phyloP scores from a whole-genome alignment of 2,888 invertebrate species.

The Girardia tigrina region DNA sequence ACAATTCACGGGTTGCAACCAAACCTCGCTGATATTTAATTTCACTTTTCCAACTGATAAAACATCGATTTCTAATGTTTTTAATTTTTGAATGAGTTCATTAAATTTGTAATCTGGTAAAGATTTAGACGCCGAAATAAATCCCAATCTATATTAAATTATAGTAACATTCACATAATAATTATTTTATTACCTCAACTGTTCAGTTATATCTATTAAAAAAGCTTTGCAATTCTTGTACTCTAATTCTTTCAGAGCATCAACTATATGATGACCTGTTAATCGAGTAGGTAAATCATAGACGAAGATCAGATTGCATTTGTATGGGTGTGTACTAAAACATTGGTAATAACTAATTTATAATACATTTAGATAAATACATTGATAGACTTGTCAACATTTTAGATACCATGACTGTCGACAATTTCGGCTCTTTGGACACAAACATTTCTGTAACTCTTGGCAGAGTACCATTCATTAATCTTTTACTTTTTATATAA shows the following conservation, averaged over 20 bases:
- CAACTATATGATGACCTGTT: constrained; percentile 6
- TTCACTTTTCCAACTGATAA: neutral
- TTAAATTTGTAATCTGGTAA: constrained; percentile 10
- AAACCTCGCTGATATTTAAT: constrained; percentile 18
- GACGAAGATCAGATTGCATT: neutral
- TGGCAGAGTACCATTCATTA: neutral
- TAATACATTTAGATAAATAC: neutral
- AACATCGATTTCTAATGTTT: neutral
- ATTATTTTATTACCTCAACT: neutral
- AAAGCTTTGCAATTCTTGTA: neutral
- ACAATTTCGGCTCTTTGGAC: neutral
- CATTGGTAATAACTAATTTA: neutral
- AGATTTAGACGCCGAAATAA: constrained; percentile 13
- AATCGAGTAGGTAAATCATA: neutral
- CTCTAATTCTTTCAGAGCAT: constrained; percentile 8
- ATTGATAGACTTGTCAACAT: neutral
- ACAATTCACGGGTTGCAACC: neutral
- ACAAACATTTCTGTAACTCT: neutral
- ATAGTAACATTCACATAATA: neutral
- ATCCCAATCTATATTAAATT: neutral
- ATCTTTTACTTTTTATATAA: neutral
- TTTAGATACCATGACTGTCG: neutral
- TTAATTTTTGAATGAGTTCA: neutral
- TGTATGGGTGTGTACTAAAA: neutral
- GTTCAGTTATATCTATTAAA: constrained; percentile 7